These are phyloP conservation scores for Campodea augens DNA, from an alignment of 1,140 invertebrate species.

Conservation along the genomic window DNA sequence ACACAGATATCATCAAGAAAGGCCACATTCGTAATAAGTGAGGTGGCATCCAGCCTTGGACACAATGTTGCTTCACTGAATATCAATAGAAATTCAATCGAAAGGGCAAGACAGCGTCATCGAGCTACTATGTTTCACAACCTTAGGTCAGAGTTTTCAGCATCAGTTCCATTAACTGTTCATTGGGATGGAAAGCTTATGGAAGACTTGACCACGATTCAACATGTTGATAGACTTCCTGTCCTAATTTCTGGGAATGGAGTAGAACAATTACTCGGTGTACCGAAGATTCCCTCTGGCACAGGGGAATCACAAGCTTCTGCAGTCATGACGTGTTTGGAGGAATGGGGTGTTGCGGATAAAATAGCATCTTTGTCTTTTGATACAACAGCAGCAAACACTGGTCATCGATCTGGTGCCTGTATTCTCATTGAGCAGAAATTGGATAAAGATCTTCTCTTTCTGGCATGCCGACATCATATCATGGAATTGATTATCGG, in stretches of 20 bases:
- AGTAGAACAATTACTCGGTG: no score
- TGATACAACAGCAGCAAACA: no score
- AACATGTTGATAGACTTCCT: slow-evolving; percentile 1
- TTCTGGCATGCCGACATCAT: no score
- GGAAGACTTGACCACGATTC: slow-evolving; percentile 1
- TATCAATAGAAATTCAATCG: neutral
- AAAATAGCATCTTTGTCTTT: no score
- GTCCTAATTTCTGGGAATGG: slow-evolving; percentile 1
- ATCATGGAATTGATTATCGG: no score
- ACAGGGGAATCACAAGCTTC: slow-evolving; percentile 1
- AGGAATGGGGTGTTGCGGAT: no score
- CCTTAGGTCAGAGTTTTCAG: neutral
- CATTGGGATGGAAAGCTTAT: slow-evolving; percentile 1
- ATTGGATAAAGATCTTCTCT: no score
- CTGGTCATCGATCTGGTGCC: no score
- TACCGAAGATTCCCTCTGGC: neutral
- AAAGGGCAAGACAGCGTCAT: neutral
- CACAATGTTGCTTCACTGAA: neutral
- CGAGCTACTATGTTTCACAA: neutral
- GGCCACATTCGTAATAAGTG: neutral
- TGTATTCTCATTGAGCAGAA: no score
- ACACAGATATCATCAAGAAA: no score
- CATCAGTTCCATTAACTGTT: neutral
- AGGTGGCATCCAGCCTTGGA: neutral
- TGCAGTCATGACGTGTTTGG: no score